These are phyloP conservation scores for Calycopis cecrops DNA, from an alignment of 1,140 invertebrate genomes.

Conservation along the genomic window DNA sequence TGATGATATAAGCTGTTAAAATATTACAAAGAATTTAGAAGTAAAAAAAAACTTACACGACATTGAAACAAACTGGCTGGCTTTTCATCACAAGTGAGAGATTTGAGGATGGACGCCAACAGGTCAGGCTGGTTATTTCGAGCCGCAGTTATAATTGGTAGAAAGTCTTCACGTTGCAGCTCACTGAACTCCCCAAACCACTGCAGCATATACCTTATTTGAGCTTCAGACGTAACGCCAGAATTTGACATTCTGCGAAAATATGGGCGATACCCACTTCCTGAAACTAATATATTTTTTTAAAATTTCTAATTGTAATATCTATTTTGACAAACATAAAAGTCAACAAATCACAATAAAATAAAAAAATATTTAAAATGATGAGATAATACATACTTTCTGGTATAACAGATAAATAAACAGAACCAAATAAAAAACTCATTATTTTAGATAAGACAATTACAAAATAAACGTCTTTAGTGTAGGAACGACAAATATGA, in stretches of 20 bases:
- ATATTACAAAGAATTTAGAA: slow-evolving; percentile 3
- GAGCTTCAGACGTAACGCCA: slow-evolving; percentile 78
- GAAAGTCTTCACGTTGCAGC: slow-evolving; percentile 88
- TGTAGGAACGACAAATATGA: not conserved
- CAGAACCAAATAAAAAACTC: slow-evolving; percentile 47
- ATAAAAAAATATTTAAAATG: not conserved
- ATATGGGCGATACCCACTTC: slow-evolving; percentile 33
- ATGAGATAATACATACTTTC: slow-evolving; percentile 40
- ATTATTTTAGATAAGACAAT: slow-evolving; percentile 29
- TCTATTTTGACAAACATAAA: no score
- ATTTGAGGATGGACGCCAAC: slow-evolving; percentile 81
- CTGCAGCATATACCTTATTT: slow-evolving; percentile 85
- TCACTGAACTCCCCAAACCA: slow-evolving; percentile 95
- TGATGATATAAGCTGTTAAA: no score
- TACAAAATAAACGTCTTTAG: not conserved
- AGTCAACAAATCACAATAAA: no score
- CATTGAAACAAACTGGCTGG: slow-evolving; percentile 93
- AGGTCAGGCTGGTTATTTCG: slow-evolving; percentile 81
- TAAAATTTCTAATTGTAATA: not conserved
- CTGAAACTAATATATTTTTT: slow-evolving; percentile 15
- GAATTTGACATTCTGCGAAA: slow-evolving; percentile 60
- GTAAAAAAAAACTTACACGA: slow-evolving; percentile 76
- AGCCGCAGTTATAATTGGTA: slow-evolving; percentile 81
- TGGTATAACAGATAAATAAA: slow-evolving; percentile 47
- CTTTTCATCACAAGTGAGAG: slow-evolving; percentile 80